A percentile compares a stretch with the other conserved stretches of the same genome.
Conservation (phyloP, 2,797 vertebrate genomes). For the Tympanoctomys barrerae region DNA sequence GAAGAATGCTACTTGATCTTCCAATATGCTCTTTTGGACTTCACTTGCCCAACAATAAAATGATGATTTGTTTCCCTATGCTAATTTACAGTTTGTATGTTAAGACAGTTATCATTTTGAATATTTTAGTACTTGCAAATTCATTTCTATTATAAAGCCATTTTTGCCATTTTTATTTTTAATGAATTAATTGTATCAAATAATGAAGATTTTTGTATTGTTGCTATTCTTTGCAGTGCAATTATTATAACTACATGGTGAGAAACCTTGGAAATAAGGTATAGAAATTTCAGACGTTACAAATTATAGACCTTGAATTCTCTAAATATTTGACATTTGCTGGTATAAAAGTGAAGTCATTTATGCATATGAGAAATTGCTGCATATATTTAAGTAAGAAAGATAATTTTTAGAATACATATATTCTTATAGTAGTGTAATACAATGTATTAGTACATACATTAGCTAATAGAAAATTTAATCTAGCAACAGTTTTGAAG, state of each 20-base stretch:
- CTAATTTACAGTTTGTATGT: background rate
- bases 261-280: background rate
- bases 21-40: background rate
- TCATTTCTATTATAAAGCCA: background rate
- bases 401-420: background rate
- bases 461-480: background rate
- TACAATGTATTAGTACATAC: background rate
- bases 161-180: background rate
- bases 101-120: background rate
- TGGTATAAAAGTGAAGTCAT: background rate
- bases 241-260: background rate
- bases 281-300: background rate
- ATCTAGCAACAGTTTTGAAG: background rate
- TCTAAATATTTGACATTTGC: background rate
- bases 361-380: background rate
- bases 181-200: background rate
- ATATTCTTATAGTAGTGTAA: background rate
- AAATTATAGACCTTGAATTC: background rate
- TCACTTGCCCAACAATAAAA: background rate
- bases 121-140: background rate
- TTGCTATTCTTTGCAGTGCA: background rate
- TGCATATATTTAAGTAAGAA: background rate
- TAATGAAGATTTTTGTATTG: background rate
- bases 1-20: background rate
- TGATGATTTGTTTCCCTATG: background rate